Percentiles rank a stretch among this genome's conserved stretches.
Evolutionary conservation across 1,140 invertebrate genomes (phyloP).

Genomic region (Homalodisca vitripennis): DNA sequence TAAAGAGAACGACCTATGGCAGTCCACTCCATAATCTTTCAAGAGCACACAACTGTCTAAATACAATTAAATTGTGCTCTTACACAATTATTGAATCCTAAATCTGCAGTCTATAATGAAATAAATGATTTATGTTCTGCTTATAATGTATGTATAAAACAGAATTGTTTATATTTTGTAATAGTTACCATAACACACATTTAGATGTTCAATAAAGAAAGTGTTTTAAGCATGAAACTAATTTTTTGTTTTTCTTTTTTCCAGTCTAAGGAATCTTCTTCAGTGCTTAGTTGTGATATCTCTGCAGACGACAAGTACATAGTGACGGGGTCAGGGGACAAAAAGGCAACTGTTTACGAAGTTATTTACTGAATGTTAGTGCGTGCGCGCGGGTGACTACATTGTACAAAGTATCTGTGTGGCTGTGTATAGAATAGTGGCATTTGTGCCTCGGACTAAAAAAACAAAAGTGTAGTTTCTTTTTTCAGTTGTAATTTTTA

Average conservation of each 20-base stretch:
- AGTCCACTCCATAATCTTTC: no score
- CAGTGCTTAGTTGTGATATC: conserved; percentile 98
- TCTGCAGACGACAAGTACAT: conserved; percentile 98
- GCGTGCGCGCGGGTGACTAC: neutral
- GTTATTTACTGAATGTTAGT: conserved; percentile 74
- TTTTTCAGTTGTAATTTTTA: neutral
- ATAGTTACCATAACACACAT: no score
- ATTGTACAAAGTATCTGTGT: conserved; percentile 31
- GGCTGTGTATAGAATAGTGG: conserved; percentile 26
- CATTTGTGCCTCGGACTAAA: conserved; percentile 4
- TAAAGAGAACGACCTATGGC: no score
- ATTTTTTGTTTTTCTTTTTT: conserved; percentile 52
- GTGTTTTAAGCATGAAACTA: no score
- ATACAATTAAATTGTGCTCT: no score
- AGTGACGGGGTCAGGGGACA: conserved; percentile 97
- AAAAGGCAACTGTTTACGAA: conserved; percentile 98
- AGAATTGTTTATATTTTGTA: neutral
- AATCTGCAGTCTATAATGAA: neutral
- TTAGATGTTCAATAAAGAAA: no score
- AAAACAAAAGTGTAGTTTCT: conserved; percentile 3
- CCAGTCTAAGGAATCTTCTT: conserved; percentile 96
- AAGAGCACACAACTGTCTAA: no score
- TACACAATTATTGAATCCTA: neutral
- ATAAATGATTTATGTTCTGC: neutral
- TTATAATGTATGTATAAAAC: neutral